Evolutionary conservation across 1,140 invertebrate genomes (phyloP).

Genomic region (Ceratoteleas bidentatus): DNA sequence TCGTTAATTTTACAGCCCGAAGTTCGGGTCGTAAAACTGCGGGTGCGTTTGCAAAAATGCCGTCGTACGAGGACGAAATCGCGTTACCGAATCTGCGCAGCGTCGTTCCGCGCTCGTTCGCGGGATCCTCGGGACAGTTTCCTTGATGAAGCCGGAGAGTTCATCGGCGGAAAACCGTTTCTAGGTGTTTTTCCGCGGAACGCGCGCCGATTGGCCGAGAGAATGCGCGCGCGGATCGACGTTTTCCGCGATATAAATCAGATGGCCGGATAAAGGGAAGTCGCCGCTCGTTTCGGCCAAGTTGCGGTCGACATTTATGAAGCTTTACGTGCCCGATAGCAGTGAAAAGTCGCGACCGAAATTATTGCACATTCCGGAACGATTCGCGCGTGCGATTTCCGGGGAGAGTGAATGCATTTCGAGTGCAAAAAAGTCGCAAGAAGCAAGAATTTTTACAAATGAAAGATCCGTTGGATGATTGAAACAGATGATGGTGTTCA

Average conservation of each 20-base stretch:
- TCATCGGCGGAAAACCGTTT: conserved; percentile 47
- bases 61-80: background rate
- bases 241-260: conserved; percentile 52
- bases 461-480: background rate
- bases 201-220: conserved; percentile 20
- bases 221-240: conserved; percentile 23
- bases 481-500: no score
- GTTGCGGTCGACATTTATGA: conserved; percentile 53
- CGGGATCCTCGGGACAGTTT: conserved; percentile 27
- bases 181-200: conserved; percentile 41
- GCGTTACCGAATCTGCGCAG: background rate
- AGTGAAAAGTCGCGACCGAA: conserved; percentile 24
- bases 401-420: no score
- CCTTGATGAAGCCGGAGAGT: conserved; percentile 44
- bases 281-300: conserved; percentile 30
- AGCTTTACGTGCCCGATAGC: conserved; percentile 39
- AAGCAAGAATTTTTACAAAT: no score
- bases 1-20: no score
- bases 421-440: no score
- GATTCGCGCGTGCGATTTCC: no score
- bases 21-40: no score
- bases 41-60: background rate
- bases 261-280: conserved; percentile 47
- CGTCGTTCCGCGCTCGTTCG: conserved; percentile 16
- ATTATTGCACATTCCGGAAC: conserved; percentile 6